Base-by-base conservation (phyloP, 2,113 vertebrate species). In the Puntigrus tetrazona region DNA sequence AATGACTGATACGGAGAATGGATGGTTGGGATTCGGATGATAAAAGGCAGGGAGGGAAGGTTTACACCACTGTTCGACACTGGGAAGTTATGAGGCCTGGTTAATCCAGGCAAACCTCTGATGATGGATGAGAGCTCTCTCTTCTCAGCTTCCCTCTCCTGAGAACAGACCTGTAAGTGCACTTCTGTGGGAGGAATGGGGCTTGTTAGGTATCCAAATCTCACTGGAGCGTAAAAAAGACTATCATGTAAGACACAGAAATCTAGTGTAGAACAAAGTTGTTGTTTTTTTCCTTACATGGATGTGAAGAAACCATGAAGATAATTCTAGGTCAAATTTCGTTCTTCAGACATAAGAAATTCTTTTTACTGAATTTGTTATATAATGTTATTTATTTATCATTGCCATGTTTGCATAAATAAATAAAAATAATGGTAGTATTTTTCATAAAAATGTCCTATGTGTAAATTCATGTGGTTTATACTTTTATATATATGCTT, bases 81-180 rank as follows among this genome's bases (percentile, higher is more conserved):
- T 63, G 43, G 27, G 81, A 57, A 78, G 50, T 77, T 85, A 79
- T 85, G 86, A 77, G 74, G 38, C 47, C 75, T 78, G 77, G 86
- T 72, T 87, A 89, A 87, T 87, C 86, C 86, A 72, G 52, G 34
- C 20, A 65, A 81, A 86, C 67, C 65, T 84, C 85, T 79, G 82
- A 87, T 85, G 87, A 89, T 83, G 78, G 76, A 86, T 88, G 45
- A 73, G 79, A 41, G 25, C 29, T 81, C 72, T 85, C 59, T 70
- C 41, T 81, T 75, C 57, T 86, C 84, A 79, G 85, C 78, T 70
- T 73, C 80, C 57, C 13, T 31, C 41, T 73, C 18, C 75, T 14
- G 61, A 70, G 69, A 85, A 82, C 78, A 57, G 91, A 92, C 92
- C 92, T 91, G 81, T 86, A 85, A 89, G 86, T 92, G 93, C 91